Evolutionary conservation across 2,797 vertebrate genomes (phyloP).

Genomic region (Varecia variegata): DNA sequence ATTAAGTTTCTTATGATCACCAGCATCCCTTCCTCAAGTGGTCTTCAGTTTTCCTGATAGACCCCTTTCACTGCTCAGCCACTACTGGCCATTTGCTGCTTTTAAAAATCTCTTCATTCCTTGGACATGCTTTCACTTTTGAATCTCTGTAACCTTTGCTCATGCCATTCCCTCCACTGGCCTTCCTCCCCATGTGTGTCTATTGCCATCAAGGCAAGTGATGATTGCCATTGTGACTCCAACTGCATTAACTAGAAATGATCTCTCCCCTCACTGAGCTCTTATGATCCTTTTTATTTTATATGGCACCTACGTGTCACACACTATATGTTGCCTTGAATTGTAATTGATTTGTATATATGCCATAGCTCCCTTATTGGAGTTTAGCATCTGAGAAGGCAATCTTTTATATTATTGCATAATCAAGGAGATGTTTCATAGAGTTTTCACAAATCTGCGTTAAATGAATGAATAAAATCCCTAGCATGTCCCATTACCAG

Average conservation of each 20-base stretch:
- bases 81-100: not conserved
- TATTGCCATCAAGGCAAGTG: not conserved
- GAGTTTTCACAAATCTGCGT: not conserved
- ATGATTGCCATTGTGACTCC: not conserved
- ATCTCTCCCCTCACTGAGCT: not conserved
- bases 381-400: not conserved
- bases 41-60: not conserved
- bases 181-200: not conserved
- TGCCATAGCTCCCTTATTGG: not conserved
- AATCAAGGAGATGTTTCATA: not conserved
- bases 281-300: not conserved
- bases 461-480: slow-evolving; percentile 28
- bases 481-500: not conserved
- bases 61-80: not conserved
- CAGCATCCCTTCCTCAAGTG: not conserved
- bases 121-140: not conserved
- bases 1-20: not conserved
- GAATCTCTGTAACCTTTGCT: not conserved
- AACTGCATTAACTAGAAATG: not conserved
- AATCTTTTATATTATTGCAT: not conserved
- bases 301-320: not conserved
- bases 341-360: not conserved
- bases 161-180: not conserved
- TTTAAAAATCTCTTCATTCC: not conserved
- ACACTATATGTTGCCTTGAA: not conserved